Evolutionary conservation across 2,797 vertebrate genomes (phyloP).

Genomic region (Eulemur coronatus): DNA sequence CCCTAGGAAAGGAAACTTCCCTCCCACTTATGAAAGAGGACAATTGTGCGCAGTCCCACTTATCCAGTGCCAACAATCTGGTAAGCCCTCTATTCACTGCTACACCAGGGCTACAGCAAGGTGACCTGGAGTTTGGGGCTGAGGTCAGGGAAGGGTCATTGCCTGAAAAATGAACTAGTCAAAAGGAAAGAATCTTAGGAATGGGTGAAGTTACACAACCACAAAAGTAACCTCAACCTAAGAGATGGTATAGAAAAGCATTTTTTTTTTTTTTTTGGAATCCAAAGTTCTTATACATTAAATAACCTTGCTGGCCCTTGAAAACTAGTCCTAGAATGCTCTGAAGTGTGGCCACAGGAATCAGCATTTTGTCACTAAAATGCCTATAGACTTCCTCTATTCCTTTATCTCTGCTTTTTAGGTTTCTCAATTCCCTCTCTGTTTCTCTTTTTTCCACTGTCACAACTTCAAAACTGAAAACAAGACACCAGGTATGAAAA

Average conservation of each 20-base stretch:
- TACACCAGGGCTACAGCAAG: conserved; percentile 59
- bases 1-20: conserved; percentile 68
- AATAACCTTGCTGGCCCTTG: neutral
- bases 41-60: conserved; percentile 66
- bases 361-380: neutral
- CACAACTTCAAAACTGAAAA: neutral
- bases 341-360: neutral
- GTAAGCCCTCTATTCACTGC: conserved; percentile 64
- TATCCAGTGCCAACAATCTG: conserved; percentile 73
- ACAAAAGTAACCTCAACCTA: conserved; percentile 18
- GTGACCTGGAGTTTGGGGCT: conserved; percentile 71
- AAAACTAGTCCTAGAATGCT: neutral
- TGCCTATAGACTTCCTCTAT: neutral
- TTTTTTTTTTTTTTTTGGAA: neutral
- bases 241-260: conserved; percentile 41
- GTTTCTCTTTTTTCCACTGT: neutral
- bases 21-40: conserved; percentile 62
- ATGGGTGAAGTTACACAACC: conserved; percentile 65
- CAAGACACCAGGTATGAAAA: neutral
- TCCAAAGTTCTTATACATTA: neutral
- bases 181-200: conserved; percentile 75
- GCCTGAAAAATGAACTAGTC: conserved; percentile 72
- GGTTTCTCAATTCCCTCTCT: neutral
- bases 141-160: conserved; percentile 74
- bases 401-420: neutral